Evolutionary conservation across 2,888 invertebrate species (phyloP).

Genomic region (Cinara cedri): DNA sequence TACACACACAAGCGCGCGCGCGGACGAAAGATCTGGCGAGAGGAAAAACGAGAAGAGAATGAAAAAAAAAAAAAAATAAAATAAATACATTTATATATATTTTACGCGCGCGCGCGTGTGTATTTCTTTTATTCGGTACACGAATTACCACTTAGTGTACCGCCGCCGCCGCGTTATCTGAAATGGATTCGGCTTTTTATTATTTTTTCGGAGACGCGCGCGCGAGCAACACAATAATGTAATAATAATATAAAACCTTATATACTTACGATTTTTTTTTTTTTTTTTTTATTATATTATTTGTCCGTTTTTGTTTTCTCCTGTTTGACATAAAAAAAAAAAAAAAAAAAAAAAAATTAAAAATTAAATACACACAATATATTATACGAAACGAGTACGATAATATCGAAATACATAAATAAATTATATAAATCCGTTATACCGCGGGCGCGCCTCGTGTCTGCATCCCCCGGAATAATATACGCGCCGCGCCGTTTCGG

Average conservation of each 20-base stretch:
- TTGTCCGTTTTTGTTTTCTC: no score
- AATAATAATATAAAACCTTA: no score
- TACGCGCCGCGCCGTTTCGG: no score
- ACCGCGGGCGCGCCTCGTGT: not conserved
- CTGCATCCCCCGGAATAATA: no score
- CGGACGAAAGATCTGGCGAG: no score
- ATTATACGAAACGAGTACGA: conserved; percentile 44
- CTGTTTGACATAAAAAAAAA: no score
- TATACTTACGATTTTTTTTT: no score
- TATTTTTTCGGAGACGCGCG: no score
- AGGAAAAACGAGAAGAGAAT: conserved; percentile 11
- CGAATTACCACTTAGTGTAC: conserved; percentile 55
- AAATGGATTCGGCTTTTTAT: conserved; percentile 55
- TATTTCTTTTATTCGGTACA: conserved; percentile 54
- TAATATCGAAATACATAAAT: conserved; percentile 28
- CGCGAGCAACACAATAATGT: no score
- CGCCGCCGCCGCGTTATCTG: conserved; percentile 43
- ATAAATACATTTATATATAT: conserved; percentile 14
- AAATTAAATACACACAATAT: conserved; percentile 11
- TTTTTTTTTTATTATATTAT: no score
- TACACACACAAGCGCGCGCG: no score
- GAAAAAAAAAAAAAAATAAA: conserved; percentile 23
- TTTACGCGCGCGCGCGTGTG: not conserved
- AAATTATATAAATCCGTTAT: conserved; percentile 35
- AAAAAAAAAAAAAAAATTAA: not conserved